Percentiles rank a stretch among this genome's conserved stretches.
These are phyloP conservation scores for Thera obeliscata DNA, from an alignment of 2,888 invertebrate species.

Conservation along the genomic window DNA sequence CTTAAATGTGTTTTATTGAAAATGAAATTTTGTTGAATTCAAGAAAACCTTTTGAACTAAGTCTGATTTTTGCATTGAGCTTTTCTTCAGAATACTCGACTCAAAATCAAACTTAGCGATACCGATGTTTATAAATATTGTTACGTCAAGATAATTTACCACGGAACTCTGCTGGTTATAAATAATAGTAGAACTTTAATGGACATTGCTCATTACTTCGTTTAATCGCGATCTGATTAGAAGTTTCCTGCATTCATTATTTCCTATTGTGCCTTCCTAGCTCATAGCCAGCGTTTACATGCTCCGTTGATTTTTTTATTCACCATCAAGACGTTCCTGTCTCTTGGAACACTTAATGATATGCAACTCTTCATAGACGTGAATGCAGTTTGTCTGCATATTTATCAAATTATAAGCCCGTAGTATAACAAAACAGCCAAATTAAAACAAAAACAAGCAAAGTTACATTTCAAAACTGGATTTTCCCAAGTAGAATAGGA, in stretches of 20 bases:
- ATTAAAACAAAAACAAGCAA: no score
- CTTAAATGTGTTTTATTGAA: conserved; percentile 27
- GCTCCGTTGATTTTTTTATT: conserved; percentile 50
- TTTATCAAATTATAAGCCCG: neutral
- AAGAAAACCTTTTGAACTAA: neutral
- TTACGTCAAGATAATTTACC: neutral
- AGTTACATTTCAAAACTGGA: conserved; percentile 1
- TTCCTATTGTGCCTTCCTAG: conserved; percentile 62
- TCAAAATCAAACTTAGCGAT: neutral
- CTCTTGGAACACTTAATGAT: conserved; percentile 4
- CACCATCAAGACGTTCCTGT: conserved; percentile 41
- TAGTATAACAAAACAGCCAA: no score
- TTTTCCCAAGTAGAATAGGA: neutral
- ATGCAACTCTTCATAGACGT: neutral
- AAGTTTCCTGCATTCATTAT: conserved; percentile 40
- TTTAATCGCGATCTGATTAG: conserved; percentile 32
- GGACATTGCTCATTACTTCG: conserved; percentile 21
- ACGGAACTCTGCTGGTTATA: neutral
- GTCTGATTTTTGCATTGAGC: neutral
- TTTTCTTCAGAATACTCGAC: neutral
- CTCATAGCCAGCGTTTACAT: conserved; percentile 57
- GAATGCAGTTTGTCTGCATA: neutral
- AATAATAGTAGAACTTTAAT: neutral
- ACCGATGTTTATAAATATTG: neutral
- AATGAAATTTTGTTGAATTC: conserved; percentile 23